Evolutionary conservation across 2,797 vertebrate species (phyloP), one percentile per base, ranked within the genome.

Genomic region (Acanthopagrus latus): DNA sequence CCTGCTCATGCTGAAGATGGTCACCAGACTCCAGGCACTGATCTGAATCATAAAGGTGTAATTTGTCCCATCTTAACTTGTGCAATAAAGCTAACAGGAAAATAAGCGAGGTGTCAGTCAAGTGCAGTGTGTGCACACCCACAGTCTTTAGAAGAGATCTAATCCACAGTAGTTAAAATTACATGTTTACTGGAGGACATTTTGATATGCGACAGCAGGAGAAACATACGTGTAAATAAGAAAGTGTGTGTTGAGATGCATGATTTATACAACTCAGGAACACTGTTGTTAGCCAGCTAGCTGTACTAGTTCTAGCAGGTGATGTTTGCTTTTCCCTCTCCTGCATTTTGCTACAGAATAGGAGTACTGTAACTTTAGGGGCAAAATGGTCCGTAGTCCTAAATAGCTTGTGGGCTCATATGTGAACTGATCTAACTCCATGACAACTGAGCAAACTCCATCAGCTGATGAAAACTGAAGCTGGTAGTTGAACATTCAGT

Each of bases 1-100:
- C 72, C 46, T 38, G 16, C 18, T 52, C 46, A 57, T 43, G 57
- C 58, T 47, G 48, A 55, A 71, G 21, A 50, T 56, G 64, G 21
- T 10, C 56, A 70, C 20, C 4, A 9, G 56, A 59, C 60, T 59
- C 41, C 18, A 18, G 23, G 71, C 20, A 13, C 51, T 38, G 51
- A 64, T 48, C 18, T 21, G 10, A 38, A 23, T 41, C 27, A 51
- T 65, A 20, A 41, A 74, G 20, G 16, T 74, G 20, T 69, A 57
- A 69, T 74, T 74, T 69, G 25, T 58, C 52, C 33, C 20, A n/a
- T 5, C 20, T n/a, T 43, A 25, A 7, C 25, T 59, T 25, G 52
- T 52, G 13, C 4, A 50, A n/a, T 62, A 29, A 58, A 74, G 58
- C 43, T 41, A 56, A 64, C 33, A 60, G 38, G 14, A 47, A 5